These are phyloP conservation scores for Drosophila subsilvestris DNA, from an alignment of 2,888 invertebrate species.

Conservation along the genomic window DNA sequence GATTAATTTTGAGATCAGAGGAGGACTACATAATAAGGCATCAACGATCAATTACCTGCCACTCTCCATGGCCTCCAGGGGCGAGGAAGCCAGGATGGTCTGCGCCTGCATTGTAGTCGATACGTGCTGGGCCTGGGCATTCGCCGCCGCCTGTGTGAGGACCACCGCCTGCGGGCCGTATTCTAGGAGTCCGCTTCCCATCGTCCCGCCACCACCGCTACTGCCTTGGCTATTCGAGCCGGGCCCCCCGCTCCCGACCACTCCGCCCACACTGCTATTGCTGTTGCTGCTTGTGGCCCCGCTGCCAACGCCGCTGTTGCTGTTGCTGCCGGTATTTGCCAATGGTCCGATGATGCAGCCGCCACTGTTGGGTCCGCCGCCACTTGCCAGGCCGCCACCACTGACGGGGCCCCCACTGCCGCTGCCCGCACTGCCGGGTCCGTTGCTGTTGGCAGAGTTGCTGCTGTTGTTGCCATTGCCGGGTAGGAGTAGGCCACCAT, in stretches of 20 bases:
- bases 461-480: slow-evolving; percentile 58
- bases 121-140: slow-evolving; percentile 55
- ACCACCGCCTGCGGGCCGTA: slow-evolving; percentile 45
- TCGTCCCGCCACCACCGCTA: slow-evolving; percentile 42
- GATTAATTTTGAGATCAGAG: neutral
- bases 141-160: slow-evolving; percentile 28
- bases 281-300: slow-evolving; percentile 46
- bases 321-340: slow-evolving; percentile 30
- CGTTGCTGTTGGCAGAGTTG: slow-evolving; percentile 68
- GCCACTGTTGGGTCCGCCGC: slow-evolving; percentile 48
- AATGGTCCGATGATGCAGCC: slow-evolving; percentile 31
- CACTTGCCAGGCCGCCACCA: slow-evolving; percentile 43
- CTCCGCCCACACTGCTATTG: slow-evolving; percentile 39
- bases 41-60: slow-evolving; percentile 77
- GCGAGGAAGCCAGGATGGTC: slow-evolving; percentile 70
- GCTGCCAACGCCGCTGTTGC: slow-evolving; percentile 36
- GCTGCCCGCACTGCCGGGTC: slow-evolving; percentile 75
- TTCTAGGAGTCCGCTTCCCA: slow-evolving; percentile 44
- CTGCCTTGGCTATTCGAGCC: slow-evolving; percentile 50
- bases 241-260: slow-evolving; percentile 39
- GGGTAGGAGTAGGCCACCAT: slow-evolving; percentile 3
- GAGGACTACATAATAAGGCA: neutral
- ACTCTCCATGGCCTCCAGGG: slow-evolving; percentile 87
- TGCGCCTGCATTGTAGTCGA: slow-evolving; percentile 61
- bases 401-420: slow-evolving; percentile 45